Evolutionary conservation across 2,797 vertebrate genomes (phyloP).

Genomic region (Botia kubotai): DNA sequence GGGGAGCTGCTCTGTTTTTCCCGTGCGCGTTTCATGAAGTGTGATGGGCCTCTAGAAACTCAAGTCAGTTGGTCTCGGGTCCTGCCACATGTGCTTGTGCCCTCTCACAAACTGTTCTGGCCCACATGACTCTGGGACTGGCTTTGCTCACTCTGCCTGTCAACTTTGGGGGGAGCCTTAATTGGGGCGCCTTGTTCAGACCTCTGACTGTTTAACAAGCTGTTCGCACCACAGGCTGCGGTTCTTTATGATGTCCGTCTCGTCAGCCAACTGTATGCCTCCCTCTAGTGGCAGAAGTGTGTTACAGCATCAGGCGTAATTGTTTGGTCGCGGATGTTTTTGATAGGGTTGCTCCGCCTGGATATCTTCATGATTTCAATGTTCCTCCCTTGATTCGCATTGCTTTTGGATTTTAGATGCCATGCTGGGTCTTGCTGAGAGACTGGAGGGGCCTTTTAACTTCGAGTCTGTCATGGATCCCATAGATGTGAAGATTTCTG

Average conservation of each 20-base stretch:
- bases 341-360: not conserved
- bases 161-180: constrained; percentile 46
- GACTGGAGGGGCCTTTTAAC: constrained; percentile 96
- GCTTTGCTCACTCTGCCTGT: constrained; percentile 47
- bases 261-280: constrained; percentile 45
- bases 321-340: no score
- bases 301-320: constrained; percentile 4
- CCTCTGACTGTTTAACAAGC: constrained; percentile 42
- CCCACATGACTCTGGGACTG: constrained; percentile 48
- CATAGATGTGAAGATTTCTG: constrained; percentile 96
- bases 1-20: constrained; percentile 23
- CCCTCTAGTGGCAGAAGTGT: constrained; percentile 68
- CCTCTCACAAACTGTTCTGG: constrained; percentile 39
- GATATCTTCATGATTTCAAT: not conserved
- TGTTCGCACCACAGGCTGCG: constrained; percentile 7
- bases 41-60: constrained; percentile 20
- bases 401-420: constrained; percentile 78
- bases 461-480: constrained; percentile 96
- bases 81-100: constrained; percentile 6
- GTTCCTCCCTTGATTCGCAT: not conserved
- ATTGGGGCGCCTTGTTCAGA: constrained; percentile 43
- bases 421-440: constrained; percentile 90
- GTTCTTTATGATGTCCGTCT: not conserved
- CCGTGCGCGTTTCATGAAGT: constrained; percentile 19
- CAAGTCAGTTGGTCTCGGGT: constrained; percentile 27